Percentiles rank a stretch among this genome's conserved stretches.
phyloP scores from a whole-genome alignment of 1,140 invertebrate genomes.

The Drosophila quadrilineata region DNA sequence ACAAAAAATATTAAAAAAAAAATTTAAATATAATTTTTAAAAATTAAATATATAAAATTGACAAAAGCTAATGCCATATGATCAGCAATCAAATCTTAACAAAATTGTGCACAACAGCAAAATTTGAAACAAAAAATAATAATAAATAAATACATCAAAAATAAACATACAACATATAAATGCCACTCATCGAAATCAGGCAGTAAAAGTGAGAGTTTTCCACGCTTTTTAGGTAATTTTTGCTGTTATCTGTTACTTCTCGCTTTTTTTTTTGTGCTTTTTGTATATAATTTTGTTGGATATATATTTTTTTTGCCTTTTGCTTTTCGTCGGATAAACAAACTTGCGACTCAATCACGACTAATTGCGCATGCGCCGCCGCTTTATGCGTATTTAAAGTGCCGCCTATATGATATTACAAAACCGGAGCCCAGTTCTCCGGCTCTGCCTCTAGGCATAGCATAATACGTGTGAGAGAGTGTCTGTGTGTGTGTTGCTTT shows the following conservation, averaged over 20 bases:
- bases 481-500: constrained; percentile 18
- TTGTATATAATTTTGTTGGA: constrained; percentile 11
- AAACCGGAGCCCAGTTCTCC: constrained; percentile 54
- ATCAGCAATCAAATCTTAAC: constrained; percentile 10
- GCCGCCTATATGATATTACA: constrained; percentile 73
- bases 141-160: no score
- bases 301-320: constrained; percentile 27
- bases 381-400: constrained; percentile 76
- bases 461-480: no score
- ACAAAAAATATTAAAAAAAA: not conserved
- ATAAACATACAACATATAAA: no score
- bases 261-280: constrained; percentile 18
- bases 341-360: constrained; percentile 78
- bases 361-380: constrained; percentile 75
- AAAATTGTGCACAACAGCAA: constrained; percentile 57
- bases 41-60: constrained; percentile 32
- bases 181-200: constrained; percentile 28
- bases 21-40: no score
- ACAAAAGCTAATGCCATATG: constrained; percentile 15
- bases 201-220: constrained; percentile 75
- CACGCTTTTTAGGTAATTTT: constrained; percentile 50
- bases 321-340: constrained; percentile 54
- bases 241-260: constrained; percentile 33
- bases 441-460: not conserved
- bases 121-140: constrained; percentile 22